Base-by-base conservation (phyloP, 2,113 vertebrate genomes). In the Pyxicephalus adspersus region DNA sequence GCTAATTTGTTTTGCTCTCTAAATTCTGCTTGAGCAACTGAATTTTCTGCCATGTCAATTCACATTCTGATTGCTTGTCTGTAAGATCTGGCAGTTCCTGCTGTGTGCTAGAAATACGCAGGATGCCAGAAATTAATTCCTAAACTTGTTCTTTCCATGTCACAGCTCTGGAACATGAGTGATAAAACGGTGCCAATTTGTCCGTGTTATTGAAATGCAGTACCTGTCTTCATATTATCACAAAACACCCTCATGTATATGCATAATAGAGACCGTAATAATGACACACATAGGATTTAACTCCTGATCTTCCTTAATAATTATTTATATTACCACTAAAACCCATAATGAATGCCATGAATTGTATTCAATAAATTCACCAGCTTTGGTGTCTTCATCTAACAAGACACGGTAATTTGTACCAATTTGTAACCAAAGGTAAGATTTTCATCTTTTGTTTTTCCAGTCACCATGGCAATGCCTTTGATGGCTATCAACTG, bases 401-500 rank as follows among this genome's bases (percentile, higher is more conserved):
- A 15, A 51, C 28, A 34, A 13, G 51, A 66, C 26, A 82, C 20
- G 45, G 23, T 45, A 61, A 23, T 75, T 65, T 75, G 80, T n/a
- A n/a, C n/a, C n/a, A n/a, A n/a, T n/a, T n/a, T n/a, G 60, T 66
- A 58, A 60, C 71, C 19, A 66, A 60, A 16, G 67, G 75, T 82
- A 82, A 75, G 64, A 57, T 65, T 22, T 45, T 28, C 38, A 25
- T 31, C 63, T 22, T 82, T 82, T 82, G 70, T 82, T 61, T 75
- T 51, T 38, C 20, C 8, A 57, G 80, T 75, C 75, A 38, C 71
- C 29, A 75, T 82, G 80, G 63, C 15, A 45, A 82, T 50, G 61
- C 9, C 60, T 81, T 82, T 75, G 71, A 65, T 66, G 22, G n/a
- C 60, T 75, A 74, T 64, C 80, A 81, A 75, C 80, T 74, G 60